Evolutionary conservation across 2,113 vertebrate genomes (phyloP), one percentile per base, ranked within the genome.

Genomic region (Crotalus helleri): DNA sequence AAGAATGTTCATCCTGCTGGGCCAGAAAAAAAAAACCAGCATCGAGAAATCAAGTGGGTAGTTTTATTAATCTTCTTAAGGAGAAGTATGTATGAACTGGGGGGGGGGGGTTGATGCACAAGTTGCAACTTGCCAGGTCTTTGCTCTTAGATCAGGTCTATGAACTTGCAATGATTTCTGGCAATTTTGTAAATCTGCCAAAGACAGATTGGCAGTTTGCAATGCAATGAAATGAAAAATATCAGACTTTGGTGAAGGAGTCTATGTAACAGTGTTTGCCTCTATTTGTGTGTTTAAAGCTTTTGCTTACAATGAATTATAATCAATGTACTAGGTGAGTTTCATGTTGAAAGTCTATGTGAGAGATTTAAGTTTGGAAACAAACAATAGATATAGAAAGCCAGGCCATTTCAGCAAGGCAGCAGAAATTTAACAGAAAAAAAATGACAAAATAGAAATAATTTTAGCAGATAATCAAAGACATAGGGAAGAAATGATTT

Each of bases 21-120:
- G 94, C 94, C 89, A 44, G 12, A 92, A 96, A 95, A 95, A 96
- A 92, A 94, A 96, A 69, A 10, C 1, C 95, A 94, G 89, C 93
- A 94, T 96, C 94, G 97, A 96, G 94, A 96, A 97, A 97, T 94
- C 96, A 94, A 95, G 93, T 94, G 89, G 96, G 96, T 94, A 94
- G 15, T 91, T 96, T 90, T 96, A 95, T 96, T 96, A 96, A 96
- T 96, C 91, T 96, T 96, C 87, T 61, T 81, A 96, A 95, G 96
- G 94, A 95, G 89, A 95, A 93, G 94, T 93, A 96, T 94, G 59
- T 95, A 87, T 0, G 0, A 96, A 93, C 57, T 96, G 95, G 95
- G 94, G 49, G 49, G 7, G 7, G 49, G 8, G 8, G 49, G 8
- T 39, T 0, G 23, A 46, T 46, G 58, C 2, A 2, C 91, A 88